Conservation (phyloP, 2,797 vertebrate genomes). For the Dryobates pubescens region DNA sequence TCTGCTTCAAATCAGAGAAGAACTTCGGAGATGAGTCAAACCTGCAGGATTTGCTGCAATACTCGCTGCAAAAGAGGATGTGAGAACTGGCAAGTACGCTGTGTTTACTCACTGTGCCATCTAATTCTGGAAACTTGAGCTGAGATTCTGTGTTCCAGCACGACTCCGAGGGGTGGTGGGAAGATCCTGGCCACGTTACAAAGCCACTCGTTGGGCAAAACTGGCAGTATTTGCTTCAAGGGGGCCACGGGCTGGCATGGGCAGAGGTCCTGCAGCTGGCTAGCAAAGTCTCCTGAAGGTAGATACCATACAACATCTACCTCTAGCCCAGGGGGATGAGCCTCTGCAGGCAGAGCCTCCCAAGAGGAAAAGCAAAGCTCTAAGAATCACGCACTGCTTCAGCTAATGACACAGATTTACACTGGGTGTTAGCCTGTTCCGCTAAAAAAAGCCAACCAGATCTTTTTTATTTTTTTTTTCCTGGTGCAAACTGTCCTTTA, state of each 20-base stretch:
- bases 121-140: constrained; percentile 48
- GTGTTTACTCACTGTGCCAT: constrained; percentile 57
- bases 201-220: constrained; percentile 47
- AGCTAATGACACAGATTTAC: constrained; percentile 69
- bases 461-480: constrained; percentile 21
- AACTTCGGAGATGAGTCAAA: constrained; percentile 52
- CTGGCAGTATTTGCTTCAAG: background rate
- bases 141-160: constrained; percentile 36
- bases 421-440: constrained; percentile 54
- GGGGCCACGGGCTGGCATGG: background rate
- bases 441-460: constrained; percentile 51
- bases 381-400: constrained; percentile 35
- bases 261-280: constrained; percentile 29
- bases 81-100: constrained; percentile 65
- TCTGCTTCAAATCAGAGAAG: constrained; percentile 23
- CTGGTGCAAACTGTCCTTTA: constrained; percentile 65
- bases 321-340: background rate
- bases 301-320: background rate
- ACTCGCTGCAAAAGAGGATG: constrained; percentile 69
- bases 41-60: constrained; percentile 69
- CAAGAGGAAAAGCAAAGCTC: constrained; percentile 19
- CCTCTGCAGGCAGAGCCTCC: background rate
- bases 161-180: constrained; percentile 40
- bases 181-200: constrained; percentile 57
- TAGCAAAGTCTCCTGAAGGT: background rate